These are phyloP conservation scores for Oppia nitens DNA, from an alignment of 1,140 invertebrate genomes.

Conservation along the genomic window DNA sequence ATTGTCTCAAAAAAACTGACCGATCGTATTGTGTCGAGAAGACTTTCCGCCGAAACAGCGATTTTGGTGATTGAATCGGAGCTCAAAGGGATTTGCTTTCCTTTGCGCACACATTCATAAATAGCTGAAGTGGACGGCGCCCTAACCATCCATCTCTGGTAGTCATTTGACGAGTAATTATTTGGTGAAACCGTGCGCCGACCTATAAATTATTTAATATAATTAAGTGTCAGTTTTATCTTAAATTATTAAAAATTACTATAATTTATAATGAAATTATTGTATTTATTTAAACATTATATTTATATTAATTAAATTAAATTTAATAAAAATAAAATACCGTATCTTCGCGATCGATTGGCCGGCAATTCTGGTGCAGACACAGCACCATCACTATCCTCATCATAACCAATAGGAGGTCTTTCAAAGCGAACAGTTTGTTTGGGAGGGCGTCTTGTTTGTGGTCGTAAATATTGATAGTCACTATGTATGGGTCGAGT, in stretches of 20 bases:
- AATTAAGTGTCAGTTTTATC: background rate
- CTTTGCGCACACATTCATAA: conserved; percentile 66
- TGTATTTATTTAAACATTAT: no score
- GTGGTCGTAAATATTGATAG: conserved; percentile 15
- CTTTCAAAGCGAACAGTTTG: conserved; percentile 18
- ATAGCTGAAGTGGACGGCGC: conserved; percentile 80
- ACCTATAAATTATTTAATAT: background rate
- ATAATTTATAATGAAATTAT: background rate
- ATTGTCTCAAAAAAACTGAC: conserved; percentile 28
- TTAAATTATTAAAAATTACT: background rate
- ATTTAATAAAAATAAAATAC: no score
- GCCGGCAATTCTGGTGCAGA: conserved; percentile 50
- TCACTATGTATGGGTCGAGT: conserved; percentile 12
- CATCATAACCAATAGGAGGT: conserved; percentile 31
- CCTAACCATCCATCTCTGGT: conserved; percentile 66
- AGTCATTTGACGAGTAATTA: conserved; percentile 56
- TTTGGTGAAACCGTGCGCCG: background rate
- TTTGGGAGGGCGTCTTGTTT: conserved; percentile 18
- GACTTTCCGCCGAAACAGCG: conserved; percentile 61
- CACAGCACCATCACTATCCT: conserved; percentile 60
- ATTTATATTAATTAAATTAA: no score
- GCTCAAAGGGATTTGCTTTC: conserved; percentile 43
- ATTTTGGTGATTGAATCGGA: conserved; percentile 37
- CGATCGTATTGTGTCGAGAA: conserved; percentile 37
- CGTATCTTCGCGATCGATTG: conserved; percentile 2